Conservation (phyloP, 2,113 vertebrate species). For the Strigops habroptila region DNA sequence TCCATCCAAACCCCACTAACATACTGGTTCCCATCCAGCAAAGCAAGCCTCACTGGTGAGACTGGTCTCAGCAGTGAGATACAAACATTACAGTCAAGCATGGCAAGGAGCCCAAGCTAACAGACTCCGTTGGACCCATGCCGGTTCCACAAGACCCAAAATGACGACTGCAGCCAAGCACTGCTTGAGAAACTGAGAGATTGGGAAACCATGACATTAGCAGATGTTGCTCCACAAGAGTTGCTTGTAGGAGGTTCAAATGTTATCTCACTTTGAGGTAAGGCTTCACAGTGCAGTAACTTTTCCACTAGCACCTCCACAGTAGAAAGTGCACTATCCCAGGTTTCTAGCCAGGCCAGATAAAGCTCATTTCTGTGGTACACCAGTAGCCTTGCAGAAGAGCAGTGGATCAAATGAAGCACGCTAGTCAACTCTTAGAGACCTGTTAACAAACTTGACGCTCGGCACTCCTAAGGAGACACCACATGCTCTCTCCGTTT, state of each 20-base stretch:
- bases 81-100: neutral
- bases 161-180: neutral
- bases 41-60: conserved; percentile 56
- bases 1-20: conserved; percentile 30
- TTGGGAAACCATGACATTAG: conserved; percentile 61
- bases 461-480: neutral
- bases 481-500: neutral
- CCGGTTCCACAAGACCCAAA: conserved; percentile 59
- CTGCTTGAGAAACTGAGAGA: conserved; percentile 46
- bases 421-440: neutral
- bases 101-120: conserved; percentile 60
- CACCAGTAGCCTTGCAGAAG: neutral
- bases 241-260: conserved; percentile 52
- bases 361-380: neutral
- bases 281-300: neutral
- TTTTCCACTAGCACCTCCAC: neutral
- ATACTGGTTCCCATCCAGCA: conserved; percentile 44
- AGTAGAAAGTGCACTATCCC: neutral
- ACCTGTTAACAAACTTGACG: neutral
- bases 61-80: conserved; percentile 45
- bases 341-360: conserved; percentile 3
- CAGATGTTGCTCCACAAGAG: conserved; percentile 49
- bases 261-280: conserved; percentile 54
- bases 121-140: conserved; percentile 37
- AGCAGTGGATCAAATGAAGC: neutral